Conservation (phyloP, 2,888 invertebrate species). For the Polyommatus icarus region DNA sequence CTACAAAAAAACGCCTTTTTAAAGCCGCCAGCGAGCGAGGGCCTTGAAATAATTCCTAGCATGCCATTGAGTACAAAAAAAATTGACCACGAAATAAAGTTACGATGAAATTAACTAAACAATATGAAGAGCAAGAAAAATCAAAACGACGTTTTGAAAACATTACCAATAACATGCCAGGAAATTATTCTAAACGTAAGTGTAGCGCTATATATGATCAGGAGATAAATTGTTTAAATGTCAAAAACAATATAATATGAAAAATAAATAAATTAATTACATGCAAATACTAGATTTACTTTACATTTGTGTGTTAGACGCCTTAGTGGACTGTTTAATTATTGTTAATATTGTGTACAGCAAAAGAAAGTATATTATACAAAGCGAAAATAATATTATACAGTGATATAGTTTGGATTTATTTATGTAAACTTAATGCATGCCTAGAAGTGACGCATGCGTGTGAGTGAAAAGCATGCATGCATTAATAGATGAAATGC, state of each 20-base stretch:
- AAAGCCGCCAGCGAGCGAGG: slow-evolving; percentile 14
- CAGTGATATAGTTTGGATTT: no score
- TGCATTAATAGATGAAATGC: no score
- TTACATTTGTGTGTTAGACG: no score
- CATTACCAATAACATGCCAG: background rate
- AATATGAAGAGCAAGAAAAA: background rate
- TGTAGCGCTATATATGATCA: background rate
- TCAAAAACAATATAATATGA: no score
- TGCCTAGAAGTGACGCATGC: no score
- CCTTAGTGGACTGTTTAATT: no score
- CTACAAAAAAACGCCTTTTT: background rate
- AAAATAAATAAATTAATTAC: background rate
- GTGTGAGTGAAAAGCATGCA: no score
- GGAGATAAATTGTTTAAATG: background rate
- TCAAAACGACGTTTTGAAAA: no score
- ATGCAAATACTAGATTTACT: background rate
- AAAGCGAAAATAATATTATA: no score
- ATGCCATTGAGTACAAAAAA: background rate
- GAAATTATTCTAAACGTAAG: slow-evolving; percentile 6
- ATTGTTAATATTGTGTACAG: no score
- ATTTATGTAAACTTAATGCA: no score
- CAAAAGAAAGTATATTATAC: no score
- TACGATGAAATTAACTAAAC: background rate
- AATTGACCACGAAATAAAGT: background rate
- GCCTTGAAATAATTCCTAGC: slow-evolving; percentile 11